Evolutionary conservation across 2,113 vertebrate genomes (phyloP).

Genomic region (Colinus virginianus): DNA sequence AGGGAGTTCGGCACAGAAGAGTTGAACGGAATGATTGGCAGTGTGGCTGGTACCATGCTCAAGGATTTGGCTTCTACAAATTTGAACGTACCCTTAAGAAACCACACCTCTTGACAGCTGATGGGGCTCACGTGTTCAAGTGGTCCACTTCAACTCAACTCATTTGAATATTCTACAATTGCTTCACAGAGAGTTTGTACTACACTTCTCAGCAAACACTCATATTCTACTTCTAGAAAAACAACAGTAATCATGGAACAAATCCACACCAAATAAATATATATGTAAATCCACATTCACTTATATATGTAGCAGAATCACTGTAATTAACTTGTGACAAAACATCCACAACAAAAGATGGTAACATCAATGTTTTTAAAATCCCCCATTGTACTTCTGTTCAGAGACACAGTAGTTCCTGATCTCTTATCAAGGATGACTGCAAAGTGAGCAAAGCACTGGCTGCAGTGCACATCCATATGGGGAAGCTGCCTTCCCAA

Average conservation of each 20-base stretch:
- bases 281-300: background rate
- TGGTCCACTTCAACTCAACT: background rate
- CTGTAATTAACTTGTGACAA: background rate
- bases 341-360: conserved; percentile 3
- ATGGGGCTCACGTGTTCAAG: no score
- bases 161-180: background rate
- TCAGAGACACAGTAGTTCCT: background rate
- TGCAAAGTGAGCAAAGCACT: background rate
- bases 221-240: background rate
- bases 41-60: no score
- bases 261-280: background rate
- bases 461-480: background rate
- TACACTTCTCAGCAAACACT: background rate
- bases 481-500: conserved; percentile 38
- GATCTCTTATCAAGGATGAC: conserved; percentile 26
- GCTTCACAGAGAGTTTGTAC: background rate
- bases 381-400: background rate
- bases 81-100: no score
- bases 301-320: background rate
- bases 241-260: background rate
- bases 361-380: background rate
- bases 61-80: no score
- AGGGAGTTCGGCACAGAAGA: no score
- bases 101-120: no score
- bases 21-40: no score